Conservation (phyloP, 2,113 vertebrate species). For the Danionella cerebrum region DNA sequence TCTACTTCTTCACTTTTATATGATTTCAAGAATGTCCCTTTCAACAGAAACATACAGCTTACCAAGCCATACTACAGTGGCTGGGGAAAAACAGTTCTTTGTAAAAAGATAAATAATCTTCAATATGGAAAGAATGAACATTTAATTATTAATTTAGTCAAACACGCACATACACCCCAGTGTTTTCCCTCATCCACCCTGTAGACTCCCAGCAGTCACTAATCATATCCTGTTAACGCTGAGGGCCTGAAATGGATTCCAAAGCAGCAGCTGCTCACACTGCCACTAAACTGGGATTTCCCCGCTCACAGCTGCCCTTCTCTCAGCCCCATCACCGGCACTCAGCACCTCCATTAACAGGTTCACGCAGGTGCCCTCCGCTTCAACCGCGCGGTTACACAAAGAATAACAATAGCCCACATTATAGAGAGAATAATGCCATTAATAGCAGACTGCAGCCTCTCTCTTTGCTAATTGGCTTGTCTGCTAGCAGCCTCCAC, state of each 20-base stretch:
- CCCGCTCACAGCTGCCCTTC: slow-evolving; percentile 24
- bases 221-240: slow-evolving; percentile 44
- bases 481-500: slow-evolving; percentile 48
- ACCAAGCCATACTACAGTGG: no score
- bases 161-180: background rate
- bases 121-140: no score
- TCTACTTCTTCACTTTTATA: no score
- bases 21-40: no score
- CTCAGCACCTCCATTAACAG: slow-evolving; percentile 39
- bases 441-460: slow-evolving; percentile 43
- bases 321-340: slow-evolving; percentile 22
- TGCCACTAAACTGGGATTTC: slow-evolving; percentile 23
- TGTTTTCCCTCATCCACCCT: slow-evolving; percentile 37
- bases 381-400: slow-evolving; percentile 19
- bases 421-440: slow-evolving; percentile 37
- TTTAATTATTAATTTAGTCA: no score
- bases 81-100: no score
- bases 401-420: slow-evolving; percentile 39
- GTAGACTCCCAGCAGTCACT: slow-evolving; percentile 34
- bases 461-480: slow-evolving; percentile 47
- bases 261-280: slow-evolving; percentile 24
- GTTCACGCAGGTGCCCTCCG: slow-evolving; percentile 30
- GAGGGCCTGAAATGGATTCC: slow-evolving; percentile 39
- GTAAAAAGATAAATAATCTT: no score
- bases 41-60: no score